Conservation (phyloP, 53 echinoderm and acorn worm species). For the Zoroaster sp. region DNA sequence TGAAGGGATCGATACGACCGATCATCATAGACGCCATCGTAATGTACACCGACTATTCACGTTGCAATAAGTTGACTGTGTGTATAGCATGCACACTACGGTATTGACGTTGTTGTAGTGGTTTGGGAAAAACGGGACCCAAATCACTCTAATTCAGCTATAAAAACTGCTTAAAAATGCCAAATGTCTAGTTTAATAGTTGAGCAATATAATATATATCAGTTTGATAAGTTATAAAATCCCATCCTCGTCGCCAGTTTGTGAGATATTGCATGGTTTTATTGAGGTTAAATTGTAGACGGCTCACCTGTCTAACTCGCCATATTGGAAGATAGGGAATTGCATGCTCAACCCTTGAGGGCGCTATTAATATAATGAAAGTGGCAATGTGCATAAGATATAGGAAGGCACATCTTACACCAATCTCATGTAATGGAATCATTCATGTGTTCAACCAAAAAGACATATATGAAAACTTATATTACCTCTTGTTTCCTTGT, state of each 20-base stretch:
- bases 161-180: not conserved
- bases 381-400: not conserved
- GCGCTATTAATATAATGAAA: not conserved
- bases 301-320: too few relatives aligned
- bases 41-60: slow-evolving; percentile 1
- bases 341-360: not conserved
- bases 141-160: not conserved
- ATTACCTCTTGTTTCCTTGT: not conserved
- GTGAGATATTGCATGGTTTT: not conserved
- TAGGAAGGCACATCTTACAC: not conserved
- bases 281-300: too few relatives aligned
- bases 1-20: slow-evolving; percentile 56
- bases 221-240: not conserved
- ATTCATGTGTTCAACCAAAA: not conserved
- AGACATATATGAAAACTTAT: not conserved
- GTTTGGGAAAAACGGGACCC: not conserved
- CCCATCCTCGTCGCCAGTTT: slow-evolving; percentile 44
- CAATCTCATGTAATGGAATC: too few relatives aligned
- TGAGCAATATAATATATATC: not conserved
- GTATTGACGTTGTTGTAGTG: not conserved
- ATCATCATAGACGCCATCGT: slow-evolving; percentile 40
- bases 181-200: not conserved
- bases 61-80: slow-evolving; percentile 2
- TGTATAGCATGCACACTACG: not conserved
- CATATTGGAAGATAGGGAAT: too few relatives aligned